A percentile compares a stretch with the other conserved stretches of the same genome.
Conservation (phyloP, 1,140 invertebrate genomes). For the Arion vulgaris region DNA sequence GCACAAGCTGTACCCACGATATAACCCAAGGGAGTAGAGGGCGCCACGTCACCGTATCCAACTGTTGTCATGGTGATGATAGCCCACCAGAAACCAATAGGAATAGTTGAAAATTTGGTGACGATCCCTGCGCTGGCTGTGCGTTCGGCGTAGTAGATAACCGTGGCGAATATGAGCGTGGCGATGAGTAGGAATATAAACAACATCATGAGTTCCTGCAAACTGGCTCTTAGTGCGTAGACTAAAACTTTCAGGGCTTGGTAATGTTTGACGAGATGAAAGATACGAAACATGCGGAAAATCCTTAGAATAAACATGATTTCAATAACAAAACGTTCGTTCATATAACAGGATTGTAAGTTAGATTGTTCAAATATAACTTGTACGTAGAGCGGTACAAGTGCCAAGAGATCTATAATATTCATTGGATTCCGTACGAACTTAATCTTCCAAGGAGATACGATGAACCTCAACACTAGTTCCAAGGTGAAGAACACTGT, state of each 20-base stretch:
- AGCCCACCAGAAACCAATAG: constrained; percentile 75
- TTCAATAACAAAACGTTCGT: constrained; percentile 62
- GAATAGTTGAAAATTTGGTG: constrained; percentile 65
- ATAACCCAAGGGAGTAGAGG: constrained; percentile 75
- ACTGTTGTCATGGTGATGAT: constrained; percentile 77
- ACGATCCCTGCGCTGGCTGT: constrained; percentile 45
- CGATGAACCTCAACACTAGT: constrained; percentile 70
- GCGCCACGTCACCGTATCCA: constrained; percentile 73
- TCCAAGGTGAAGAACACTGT: constrained; percentile 74
- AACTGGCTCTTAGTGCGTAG: constrained; percentile 66
- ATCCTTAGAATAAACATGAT: constrained; percentile 68
- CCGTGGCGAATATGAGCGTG: constrained; percentile 96
- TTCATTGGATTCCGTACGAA: constrained; percentile 73
- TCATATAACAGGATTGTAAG: constrained; percentile 60
- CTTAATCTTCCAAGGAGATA: constrained; percentile 70
- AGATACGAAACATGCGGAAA: constrained; percentile 69
- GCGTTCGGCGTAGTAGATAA: constrained; percentile 98
- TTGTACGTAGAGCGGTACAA: constrained; percentile 72
- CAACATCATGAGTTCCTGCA: constrained; percentile 77
- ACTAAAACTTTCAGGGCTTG: constrained; percentile 68
- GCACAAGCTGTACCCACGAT: constrained; percentile 62
- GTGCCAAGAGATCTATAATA: constrained; percentile 74
- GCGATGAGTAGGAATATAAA: constrained; percentile 97
- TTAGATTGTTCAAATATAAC: constrained; percentile 57
- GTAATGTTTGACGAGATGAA: constrained; percentile 69